A percentile compares a stretch with the other conserved stretches of the same genome.
These are phyloP conservation scores for Monarcha castaneiventris DNA, from an alignment of 2,113 vertebrate species.

Conservation along the genomic window DNA sequence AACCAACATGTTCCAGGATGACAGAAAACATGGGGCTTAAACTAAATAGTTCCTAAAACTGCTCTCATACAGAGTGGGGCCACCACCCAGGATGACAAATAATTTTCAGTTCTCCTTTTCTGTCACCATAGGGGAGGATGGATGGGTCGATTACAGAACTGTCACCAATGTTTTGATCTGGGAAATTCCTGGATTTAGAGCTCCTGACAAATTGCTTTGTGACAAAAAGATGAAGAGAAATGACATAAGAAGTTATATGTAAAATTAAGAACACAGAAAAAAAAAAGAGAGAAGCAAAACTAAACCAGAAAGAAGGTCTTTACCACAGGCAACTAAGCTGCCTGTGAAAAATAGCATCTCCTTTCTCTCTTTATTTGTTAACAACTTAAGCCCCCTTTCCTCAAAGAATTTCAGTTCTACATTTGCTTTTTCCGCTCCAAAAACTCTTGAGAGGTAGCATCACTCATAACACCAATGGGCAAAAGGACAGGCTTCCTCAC, in stretches of 20 bases:
- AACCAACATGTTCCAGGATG: neutral
- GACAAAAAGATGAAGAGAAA: neutral
- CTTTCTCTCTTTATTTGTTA: neutral
- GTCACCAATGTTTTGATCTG: neutral
- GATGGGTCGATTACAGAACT: neutral
- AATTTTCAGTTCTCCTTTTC: neutral
- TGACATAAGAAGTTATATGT: neutral
- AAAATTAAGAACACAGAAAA: neutral
- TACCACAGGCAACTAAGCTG: neutral
- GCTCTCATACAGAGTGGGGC: neutral
- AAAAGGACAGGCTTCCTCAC: neutral
- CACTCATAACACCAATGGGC: neutral
- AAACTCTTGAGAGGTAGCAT: neutral
- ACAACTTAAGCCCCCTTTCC: neutral
- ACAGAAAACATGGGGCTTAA: neutral
- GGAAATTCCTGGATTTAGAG: neutral
- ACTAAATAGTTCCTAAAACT: neutral
- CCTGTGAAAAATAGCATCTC: neutral
- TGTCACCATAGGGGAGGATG: neutral
- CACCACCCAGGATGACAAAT: neutral
- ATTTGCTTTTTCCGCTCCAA: neutral
- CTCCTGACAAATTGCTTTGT: neutral
- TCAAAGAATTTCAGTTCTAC: neutral
- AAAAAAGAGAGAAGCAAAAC: neutral
- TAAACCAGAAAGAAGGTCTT: neutral